A percentile compares a stretch with the other conserved stretches of the same genome.
Evolutionary conservation across 2,888 invertebrate genomes (phyloP).

Genomic region (Seladonia tumulorum): DNA sequence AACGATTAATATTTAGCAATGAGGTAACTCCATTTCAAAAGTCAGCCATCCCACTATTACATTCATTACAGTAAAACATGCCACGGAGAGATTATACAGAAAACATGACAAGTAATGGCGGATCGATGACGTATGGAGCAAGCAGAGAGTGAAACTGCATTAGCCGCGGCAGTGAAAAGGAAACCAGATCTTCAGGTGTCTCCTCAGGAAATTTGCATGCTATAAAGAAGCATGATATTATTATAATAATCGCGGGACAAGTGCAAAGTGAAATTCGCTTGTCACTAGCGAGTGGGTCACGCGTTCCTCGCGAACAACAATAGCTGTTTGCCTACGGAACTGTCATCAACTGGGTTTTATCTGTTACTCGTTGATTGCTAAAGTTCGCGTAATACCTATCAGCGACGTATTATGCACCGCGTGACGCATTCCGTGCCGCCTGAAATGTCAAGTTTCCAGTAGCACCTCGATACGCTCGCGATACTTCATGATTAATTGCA

Average conservation of each 20-base stretch:
- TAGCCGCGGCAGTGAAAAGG: neutral
- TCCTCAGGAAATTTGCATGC: neutral
- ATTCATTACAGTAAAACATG: neutral
- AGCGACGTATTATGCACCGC: slow-evolving; percentile 43
- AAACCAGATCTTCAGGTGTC: neutral
- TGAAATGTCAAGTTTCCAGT: slow-evolving; percentile 13
- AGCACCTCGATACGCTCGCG: neutral
- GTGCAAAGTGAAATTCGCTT: neutral
- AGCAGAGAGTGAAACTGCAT: neutral
- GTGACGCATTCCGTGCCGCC: neutral
- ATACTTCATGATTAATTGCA: neutral
- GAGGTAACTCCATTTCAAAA: neutral
- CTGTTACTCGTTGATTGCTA: slow-evolving; percentile 36
- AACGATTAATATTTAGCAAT: neutral
- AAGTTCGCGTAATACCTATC: slow-evolving; percentile 53
- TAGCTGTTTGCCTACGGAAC: slow-evolving; percentile 43
- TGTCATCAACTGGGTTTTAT: slow-evolving; percentile 35
- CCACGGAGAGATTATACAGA: neutral
- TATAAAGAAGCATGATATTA: neutral
- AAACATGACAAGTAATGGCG: neutral
- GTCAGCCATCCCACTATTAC: neutral
- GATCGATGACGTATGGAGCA: neutral
- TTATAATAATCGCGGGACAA: neutral
- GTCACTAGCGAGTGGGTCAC: slow-evolving; percentile 13
- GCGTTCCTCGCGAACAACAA: slow-evolving; percentile 29